A percentile compares a stretch with the other conserved stretches of the same genome.
Evolutionary conservation across 2,113 vertebrate genomes (phyloP).

Genomic region (Nettapus auritus): DNA sequence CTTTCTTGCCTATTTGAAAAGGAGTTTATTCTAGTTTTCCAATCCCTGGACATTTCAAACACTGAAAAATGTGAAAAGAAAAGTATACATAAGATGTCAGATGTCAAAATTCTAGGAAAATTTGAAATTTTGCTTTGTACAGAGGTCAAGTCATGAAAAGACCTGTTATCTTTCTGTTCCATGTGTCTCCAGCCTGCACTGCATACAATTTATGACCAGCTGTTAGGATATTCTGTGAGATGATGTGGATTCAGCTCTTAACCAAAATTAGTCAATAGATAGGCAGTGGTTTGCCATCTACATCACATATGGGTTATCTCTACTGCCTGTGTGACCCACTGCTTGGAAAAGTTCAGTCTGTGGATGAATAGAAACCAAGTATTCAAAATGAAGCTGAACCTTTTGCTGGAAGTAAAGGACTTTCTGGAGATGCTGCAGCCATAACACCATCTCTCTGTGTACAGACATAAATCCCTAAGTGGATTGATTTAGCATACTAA

Average conservation of each 20-base stretch:
- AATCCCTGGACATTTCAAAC: not conserved
- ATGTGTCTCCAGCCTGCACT: not conserved
- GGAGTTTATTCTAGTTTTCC: not conserved
- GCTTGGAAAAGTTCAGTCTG: not conserved
- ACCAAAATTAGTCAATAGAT: not conserved
- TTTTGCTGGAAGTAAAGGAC: not conserved
- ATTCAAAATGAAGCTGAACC: not conserved
- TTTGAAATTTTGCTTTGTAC: not conserved
- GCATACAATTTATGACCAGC: not conserved
- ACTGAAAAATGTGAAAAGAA: not conserved
- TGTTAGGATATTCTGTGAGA: not conserved
- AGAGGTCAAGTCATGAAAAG: not conserved
- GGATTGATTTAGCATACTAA: fast-evolving
- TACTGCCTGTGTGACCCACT: not conserved
- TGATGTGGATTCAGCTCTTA: not conserved
- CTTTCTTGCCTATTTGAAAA: not conserved
- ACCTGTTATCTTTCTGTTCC: not conserved
- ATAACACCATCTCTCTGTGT: not conserved
- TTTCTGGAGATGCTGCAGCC: not conserved
- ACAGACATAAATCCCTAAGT: not conserved
- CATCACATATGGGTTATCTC: not conserved
- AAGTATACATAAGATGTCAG: not conserved
- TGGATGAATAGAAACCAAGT: not conserved
- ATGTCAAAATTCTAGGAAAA: not conserved
- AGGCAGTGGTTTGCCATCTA: not conserved